Evolutionary conservation across 37 sponge, comb jelly and placozoan species (phyloP), one percentile per base, ranked within the genome.

Genomic region (Petrosia ficiformis): DNA sequence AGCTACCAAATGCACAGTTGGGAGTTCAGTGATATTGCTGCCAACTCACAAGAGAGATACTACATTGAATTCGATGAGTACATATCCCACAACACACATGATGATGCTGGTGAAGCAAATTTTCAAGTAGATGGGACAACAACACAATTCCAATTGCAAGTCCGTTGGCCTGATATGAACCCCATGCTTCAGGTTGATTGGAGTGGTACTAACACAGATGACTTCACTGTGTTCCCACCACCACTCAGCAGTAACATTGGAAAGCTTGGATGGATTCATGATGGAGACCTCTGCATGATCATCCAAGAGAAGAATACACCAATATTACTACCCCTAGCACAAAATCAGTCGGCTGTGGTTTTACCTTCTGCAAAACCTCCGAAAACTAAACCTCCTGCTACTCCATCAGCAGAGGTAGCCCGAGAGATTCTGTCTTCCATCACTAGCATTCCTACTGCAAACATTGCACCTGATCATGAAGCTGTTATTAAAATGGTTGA

Each of bases 191-290:
- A 77, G 38, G 68, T 77, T 22, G 68, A 77, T 34, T 77, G 78
- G 78, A 77, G 5, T 24, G 31, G 48, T 29, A 67, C 42, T 6
- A 42, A 77, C 37, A 6, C 37, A 43, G n/a, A 30, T 48, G 19
- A 39, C 38, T 77, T 54, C 25, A 4, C 54, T 26, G 68, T 77
- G 24, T 77, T 77, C 52, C 78, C 78, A n/a, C 78, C 78, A 36
- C 65, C 65, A 2, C 10, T 2, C 1, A 21, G 56, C 21, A 6
- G 22, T 10, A 30, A 11, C 56, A 72, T 44, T 3, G 59, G 42
- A 38, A 48, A 48, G 57, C 56, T 72, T 11, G 56, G 73, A 30
- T 72, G 73, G 73, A 48, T 72, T 8, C 57, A 72, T 28, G 28
- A 72, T 48, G 73, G 73, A 8, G 32, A 16, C 57, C 5, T 48